Percentiles rank a stretch among this genome's conserved stretches.
Conservation (phyloP, 2,797 vertebrate species). For the Tragelaphus oryx region DNA sequence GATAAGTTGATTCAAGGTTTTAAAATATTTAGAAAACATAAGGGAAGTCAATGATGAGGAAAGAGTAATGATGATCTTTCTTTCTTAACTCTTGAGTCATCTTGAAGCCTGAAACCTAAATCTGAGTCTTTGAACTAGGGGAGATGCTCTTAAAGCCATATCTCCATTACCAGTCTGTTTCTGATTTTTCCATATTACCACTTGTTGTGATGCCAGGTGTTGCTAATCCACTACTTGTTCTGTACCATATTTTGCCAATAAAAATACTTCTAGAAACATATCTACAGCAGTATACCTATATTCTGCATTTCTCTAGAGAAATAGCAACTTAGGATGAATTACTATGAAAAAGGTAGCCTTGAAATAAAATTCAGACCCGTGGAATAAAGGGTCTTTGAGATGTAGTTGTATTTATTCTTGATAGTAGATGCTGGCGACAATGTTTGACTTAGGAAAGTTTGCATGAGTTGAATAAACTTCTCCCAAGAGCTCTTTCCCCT, state of each 20-base stretch:
- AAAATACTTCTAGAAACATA: constrained; percentile 4
- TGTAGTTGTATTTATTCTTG: background rate
- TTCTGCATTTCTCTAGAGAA: constrained; percentile 35
- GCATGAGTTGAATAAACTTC: constrained; percentile 2
- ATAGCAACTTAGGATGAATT: constrained; percentile 14
- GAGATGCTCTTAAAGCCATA: background rate
- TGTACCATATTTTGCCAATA: constrained; percentile 3
- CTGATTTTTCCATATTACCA: background rate
- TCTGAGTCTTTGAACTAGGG: background rate
- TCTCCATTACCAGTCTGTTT: background rate
- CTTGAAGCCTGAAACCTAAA: background rate
- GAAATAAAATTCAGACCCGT: constrained; percentile 15
- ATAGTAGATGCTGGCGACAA: background rate
- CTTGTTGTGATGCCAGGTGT: background rate
- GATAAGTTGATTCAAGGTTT: constrained; percentile 13
- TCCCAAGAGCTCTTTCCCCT: background rate
- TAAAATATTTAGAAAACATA: constrained; percentile 26
- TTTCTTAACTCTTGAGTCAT: background rate
- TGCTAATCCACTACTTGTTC: background rate
- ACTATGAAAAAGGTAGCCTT: background rate
- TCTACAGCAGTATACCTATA: background rate
- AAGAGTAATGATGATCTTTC: background rate
- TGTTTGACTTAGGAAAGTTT: constrained; percentile 29
- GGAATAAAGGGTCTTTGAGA: background rate
- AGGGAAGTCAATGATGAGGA: background rate